phyloP scores from a whole-genome alignment of 2,888 invertebrate genomes.

The Protophormia terraenovae region DNA sequence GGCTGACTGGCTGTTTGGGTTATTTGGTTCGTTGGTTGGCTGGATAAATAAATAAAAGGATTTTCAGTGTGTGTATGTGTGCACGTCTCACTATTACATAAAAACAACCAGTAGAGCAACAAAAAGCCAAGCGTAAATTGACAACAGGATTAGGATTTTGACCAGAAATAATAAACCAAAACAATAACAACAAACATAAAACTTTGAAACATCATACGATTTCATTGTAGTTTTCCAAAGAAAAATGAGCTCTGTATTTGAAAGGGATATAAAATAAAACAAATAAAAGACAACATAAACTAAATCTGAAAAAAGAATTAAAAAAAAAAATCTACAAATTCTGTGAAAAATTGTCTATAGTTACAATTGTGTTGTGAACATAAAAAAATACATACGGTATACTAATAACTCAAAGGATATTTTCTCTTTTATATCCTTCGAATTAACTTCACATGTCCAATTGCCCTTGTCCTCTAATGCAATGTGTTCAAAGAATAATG shows the following conservation, averaged over 20 bases:
- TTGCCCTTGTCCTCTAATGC: constrained; percentile 81
- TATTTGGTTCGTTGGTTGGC: constrained; percentile 18
- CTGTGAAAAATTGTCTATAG: background rate
- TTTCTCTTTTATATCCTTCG: constrained; percentile 70
- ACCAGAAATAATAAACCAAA: constrained; percentile 36
- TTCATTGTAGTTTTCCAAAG: background rate
- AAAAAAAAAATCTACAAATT: constrained; percentile 15
- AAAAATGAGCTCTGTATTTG: constrained; percentile 7
- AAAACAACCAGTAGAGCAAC: constrained; percentile 2
- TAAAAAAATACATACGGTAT: constrained; percentile 78
- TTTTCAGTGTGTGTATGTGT: background rate
- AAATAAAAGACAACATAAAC: background rate
- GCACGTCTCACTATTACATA: background rate
- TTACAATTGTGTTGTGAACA: background rate
- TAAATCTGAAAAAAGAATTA: background rate
- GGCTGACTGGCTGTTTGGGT: background rate
- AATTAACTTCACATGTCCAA: constrained; percentile 81
- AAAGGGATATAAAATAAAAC: background rate
- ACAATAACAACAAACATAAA: background rate
- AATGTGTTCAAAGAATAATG: constrained; percentile 82
- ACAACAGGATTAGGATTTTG: constrained; percentile 56
- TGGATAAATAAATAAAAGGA: constrained; percentile 53
- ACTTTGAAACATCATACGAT: background rate
- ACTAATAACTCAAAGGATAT: constrained; percentile 81
- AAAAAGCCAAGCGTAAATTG: constrained; percentile 56